Percentiles rank a stretch among this genome's conserved stretches.
These are phyloP conservation scores for Lasioglossum albipes DNA, from an alignment of 1,140 invertebrate species.

Conservation along the genomic window DNA sequence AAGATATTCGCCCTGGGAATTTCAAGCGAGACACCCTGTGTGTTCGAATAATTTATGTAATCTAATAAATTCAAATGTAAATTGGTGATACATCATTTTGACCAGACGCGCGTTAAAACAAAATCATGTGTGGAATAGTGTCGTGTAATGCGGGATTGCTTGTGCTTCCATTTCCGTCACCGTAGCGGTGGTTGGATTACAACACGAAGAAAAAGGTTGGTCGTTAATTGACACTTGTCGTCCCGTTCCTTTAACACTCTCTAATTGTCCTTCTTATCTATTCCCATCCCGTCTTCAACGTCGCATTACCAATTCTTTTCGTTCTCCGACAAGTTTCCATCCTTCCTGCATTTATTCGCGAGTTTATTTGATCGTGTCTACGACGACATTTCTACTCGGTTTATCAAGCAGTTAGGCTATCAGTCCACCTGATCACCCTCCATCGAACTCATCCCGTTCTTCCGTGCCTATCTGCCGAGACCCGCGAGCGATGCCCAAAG, in stretches of 20 bases:
- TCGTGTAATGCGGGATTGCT: too few species aligned
- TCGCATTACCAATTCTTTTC: neutral
- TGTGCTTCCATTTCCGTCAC: neutral
- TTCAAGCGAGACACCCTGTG: too few species aligned
- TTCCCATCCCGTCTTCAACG: neutral
- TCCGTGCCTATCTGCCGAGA: neutral
- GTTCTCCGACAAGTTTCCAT: neutral
- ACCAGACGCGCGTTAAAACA: too few species aligned
- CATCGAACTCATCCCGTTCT: neutral
- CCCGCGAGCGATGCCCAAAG: neutral
- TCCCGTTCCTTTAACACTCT: neutral
- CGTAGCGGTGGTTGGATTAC: neutral
- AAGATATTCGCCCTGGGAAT: too few species aligned
- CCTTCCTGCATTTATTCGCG: neutral
- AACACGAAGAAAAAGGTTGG: neutral
- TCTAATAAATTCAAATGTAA: too few species aligned
- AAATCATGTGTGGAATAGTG: too few species aligned
- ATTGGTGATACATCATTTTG: too few species aligned
- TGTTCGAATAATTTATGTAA: too few species aligned
- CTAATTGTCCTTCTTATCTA: constrained; percentile 14
- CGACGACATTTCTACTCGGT: constrained; percentile 13
- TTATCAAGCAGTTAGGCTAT: constrained; percentile 18
- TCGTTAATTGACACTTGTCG: neutral
- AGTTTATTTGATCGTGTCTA: constrained; percentile 1
- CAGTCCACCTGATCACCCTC: constrained; percentile 3